These are phyloP conservation scores for Ptilonorhynchus violaceus DNA, from an alignment of 2,113 vertebrate species.

Conservation along the genomic window DNA sequence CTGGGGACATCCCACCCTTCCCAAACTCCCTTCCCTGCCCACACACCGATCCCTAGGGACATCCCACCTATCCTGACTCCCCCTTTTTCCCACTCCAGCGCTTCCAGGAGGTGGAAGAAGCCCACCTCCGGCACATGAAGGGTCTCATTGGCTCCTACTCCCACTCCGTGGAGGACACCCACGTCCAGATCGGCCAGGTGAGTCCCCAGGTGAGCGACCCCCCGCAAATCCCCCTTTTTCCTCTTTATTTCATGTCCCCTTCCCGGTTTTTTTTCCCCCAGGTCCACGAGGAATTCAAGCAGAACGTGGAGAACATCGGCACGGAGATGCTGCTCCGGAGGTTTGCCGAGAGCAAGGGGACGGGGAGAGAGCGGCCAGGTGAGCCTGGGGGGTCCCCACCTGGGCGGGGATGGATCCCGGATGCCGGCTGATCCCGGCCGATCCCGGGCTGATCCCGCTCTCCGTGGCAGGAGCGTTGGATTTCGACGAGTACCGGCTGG, in stretches of 20 bases:
- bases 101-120: constrained; percentile 91
- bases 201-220: neutral
- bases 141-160: constrained; percentile 88
- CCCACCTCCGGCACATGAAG: constrained; percentile 90
- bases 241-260: fast-evolving
- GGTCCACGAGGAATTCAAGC: constrained; percentile 97
- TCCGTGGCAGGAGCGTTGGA: constrained; percentile 76
- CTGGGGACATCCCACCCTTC: neutral
- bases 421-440: neutral
- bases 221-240: fast-evolving
- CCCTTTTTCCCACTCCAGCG: constrained; percentile 55
- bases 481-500: constrained; percentile 82
- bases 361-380: constrained; percentile 89
- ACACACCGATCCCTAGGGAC: neutral
- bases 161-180: constrained; percentile 92
- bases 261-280: neutral
- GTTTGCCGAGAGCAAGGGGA: constrained; percentile 90
- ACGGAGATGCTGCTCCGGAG: constrained; percentile 86
- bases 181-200: constrained; percentile 96
- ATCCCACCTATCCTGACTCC: neutral
- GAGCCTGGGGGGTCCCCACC: neutral
- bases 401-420: neutral
- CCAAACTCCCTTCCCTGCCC: neutral
- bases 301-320: constrained; percentile 93
- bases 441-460: neutral